These are phyloP conservation scores for Cinclus mexicanus DNA, from an alignment of 2,113 vertebrate genomes.

Conservation along the genomic window DNA sequence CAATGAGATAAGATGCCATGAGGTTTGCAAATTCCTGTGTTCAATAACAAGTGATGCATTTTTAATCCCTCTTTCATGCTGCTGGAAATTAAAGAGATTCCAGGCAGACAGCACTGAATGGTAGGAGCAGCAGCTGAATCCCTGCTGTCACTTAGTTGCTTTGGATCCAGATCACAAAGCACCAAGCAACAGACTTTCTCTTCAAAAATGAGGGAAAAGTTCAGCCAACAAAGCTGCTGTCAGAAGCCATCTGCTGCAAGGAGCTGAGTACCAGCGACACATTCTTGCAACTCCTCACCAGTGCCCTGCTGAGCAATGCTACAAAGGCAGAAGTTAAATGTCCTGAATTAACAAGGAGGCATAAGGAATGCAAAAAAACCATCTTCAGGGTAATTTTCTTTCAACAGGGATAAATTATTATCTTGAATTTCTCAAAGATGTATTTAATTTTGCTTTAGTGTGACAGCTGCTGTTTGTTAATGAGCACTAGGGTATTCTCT, in stretches of 20 bases:
- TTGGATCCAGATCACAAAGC: slow-evolving; percentile 42
- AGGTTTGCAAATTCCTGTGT: slow-evolving; percentile 21
- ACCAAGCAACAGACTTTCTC: slow-evolving; percentile 10
- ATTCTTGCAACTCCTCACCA: slow-evolving; percentile 12
- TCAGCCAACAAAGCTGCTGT: slow-evolving; percentile 15
- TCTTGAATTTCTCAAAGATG: background rate
- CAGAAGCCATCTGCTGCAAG: slow-evolving; percentile 41
- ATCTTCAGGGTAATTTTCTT: slow-evolving; percentile 12
- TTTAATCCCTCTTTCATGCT: slow-evolving; percentile 39
- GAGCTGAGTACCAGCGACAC: background rate
- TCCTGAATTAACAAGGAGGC: background rate
- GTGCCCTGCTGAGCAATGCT: background rate
- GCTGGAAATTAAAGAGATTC: slow-evolving; percentile 49
- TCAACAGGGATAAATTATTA: background rate
- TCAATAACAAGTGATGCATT: slow-evolving; percentile 32
- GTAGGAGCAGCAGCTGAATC: background rate
- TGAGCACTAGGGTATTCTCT: background rate
- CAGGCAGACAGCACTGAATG: background rate
- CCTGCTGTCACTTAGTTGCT: slow-evolving; percentile 24
- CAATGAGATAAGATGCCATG: background rate
- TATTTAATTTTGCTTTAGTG: background rate
- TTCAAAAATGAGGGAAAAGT: slow-evolving; percentile 26
- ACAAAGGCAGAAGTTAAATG: background rate
- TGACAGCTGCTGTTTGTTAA: background rate
- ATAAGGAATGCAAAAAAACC: background rate